Evolutionary conservation across 2,113 vertebrate species (phyloP).

Genomic region (Albula glossodonta): DNA sequence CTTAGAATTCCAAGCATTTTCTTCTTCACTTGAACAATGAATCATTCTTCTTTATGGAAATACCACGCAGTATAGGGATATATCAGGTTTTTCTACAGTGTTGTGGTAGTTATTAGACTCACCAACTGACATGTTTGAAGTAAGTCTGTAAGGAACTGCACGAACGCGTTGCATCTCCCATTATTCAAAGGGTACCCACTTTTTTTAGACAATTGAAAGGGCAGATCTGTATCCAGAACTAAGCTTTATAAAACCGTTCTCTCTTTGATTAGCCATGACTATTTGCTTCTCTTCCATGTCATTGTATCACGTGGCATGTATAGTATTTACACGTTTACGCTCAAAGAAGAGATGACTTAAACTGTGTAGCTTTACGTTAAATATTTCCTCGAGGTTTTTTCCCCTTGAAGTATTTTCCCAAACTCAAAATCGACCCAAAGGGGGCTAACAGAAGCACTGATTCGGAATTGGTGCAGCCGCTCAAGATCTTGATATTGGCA

Average conservation of each 20-base stretch:
- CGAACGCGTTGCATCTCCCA: background rate
- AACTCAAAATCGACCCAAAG: background rate
- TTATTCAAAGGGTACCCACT: background rate
- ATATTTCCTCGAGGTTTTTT: background rate
- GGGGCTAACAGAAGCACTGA: background rate
- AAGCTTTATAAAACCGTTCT: background rate
- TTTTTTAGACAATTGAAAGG: background rate
- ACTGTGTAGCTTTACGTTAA: background rate
- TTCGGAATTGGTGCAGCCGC: slow-evolving; percentile 4
- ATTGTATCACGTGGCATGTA: background rate
- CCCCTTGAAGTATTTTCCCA: background rate
- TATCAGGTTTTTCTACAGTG: too few species aligned
- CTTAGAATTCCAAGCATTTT: too few species aligned
- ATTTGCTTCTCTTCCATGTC: background rate
- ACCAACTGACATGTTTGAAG: too few species aligned
- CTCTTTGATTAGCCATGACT: background rate
- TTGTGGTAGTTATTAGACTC: too few species aligned
- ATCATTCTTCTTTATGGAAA: too few species aligned
- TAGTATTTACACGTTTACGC: background rate
- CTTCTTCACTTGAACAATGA: too few species aligned
- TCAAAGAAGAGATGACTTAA: background rate
- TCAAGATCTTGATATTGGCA: slow-evolving; percentile 17
- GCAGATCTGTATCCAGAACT: too few species aligned
- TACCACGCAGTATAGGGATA: too few species aligned
- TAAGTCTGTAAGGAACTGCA: background rate